A percentile compares a stretch with the other conserved stretches of the same genome.
Evolutionary conservation across 2,797 vertebrate species (phyloP).

Genomic region (Ataeniobius toweri): DNA sequence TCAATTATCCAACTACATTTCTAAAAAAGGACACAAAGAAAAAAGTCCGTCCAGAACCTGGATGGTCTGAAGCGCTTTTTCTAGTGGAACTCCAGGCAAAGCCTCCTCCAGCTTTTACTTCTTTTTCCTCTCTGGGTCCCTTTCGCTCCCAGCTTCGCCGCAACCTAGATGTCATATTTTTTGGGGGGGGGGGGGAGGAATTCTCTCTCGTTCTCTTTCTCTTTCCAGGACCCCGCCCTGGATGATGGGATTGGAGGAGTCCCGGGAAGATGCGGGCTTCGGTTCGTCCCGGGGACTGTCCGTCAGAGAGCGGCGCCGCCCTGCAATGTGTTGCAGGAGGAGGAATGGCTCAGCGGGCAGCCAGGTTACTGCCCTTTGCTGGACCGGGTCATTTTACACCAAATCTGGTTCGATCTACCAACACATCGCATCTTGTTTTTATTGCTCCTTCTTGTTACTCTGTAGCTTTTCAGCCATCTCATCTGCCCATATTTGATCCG

Average conservation of each 20-base stretch:
- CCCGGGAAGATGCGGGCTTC: not conserved
- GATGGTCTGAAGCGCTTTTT: slow-evolving; percentile 14
- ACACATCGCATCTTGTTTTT: not conserved
- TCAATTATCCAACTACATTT: slow-evolving; percentile 53
- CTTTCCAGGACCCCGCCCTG: slow-evolving; percentile 64
- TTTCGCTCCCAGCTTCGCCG: slow-evolving; percentile 56
- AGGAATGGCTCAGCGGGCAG: slow-evolving; percentile 13
- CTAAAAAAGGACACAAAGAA: slow-evolving; percentile 25
- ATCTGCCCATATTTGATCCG: not conserved
- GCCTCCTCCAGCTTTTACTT: slow-evolving; percentile 16
- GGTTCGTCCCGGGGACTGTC: slow-evolving; percentile 46
- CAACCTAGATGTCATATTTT: slow-evolving; percentile 77
- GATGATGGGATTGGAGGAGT: slow-evolving; percentile 58
- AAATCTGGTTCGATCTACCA: not conserved
- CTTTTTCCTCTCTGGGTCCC: slow-evolving; percentile 44
- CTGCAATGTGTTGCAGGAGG: slow-evolving; percentile 52
- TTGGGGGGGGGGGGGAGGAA: slow-evolving; percentile 8
- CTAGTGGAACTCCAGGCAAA: not conserved
- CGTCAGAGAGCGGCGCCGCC: slow-evolving; percentile 48
- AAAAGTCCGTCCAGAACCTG: slow-evolving; percentile 25
- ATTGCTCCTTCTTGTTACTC: not conserved
- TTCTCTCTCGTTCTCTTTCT: slow-evolving; percentile 29
- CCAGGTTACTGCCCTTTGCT: slow-evolving; percentile 34
- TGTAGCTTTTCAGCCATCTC: not conserved
- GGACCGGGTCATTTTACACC: slow-evolving; percentile 24